Base-by-base conservation (phyloP, 2,888 invertebrate species). In the Notodromas monacha region DNA sequence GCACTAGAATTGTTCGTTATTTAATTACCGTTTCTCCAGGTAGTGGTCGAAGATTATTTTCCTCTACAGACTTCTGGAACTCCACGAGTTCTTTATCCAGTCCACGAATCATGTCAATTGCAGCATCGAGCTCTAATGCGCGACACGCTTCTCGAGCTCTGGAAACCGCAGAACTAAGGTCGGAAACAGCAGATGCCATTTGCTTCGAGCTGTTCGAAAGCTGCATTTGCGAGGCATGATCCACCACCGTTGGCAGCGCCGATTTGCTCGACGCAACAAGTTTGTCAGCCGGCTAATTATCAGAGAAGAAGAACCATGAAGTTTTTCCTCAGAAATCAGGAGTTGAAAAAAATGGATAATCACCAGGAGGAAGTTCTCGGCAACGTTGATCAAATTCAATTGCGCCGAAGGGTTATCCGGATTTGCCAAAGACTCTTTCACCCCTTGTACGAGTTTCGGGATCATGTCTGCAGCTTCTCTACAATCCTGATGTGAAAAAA, bases 41-140 rank as follows among this genome's bases (percentile, higher is more conserved):
- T 38, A 84, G 50, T 0, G 81, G 77, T 34, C 63, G 55, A 26
- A 86, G 52, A 13, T 63, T 59, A 34, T 65, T 61, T 0, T 62
- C 60, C 15, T 63, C 54, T 0, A 73, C 69, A 0, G 74, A 68
- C 35, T 61, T 58, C 32, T 69, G 65, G 36, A 74, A 65, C 40
- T 74, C 76, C 14, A 65, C 58, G 12, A 92, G 52, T 40, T 89
- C 81, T 16, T 61, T 63, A 42, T 73, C 68, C 27, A 89, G 52
- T 26, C 65, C 64, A 6, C 61, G 56, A 26, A 86, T 67, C 33
- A 73, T 62, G 40, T 77, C 73, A 1, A 74, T 58, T 0, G 84
- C 81, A 0, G 49, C 49, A 39, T 79, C 76, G 35, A 84, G 49
- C 41, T 84, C 81, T 34, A 76, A 53, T 14, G 51, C 45, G 37